Evolutionary conservation across 1,140 invertebrate species (phyloP).

Genomic region (Brachionus plicatilis): DNA sequence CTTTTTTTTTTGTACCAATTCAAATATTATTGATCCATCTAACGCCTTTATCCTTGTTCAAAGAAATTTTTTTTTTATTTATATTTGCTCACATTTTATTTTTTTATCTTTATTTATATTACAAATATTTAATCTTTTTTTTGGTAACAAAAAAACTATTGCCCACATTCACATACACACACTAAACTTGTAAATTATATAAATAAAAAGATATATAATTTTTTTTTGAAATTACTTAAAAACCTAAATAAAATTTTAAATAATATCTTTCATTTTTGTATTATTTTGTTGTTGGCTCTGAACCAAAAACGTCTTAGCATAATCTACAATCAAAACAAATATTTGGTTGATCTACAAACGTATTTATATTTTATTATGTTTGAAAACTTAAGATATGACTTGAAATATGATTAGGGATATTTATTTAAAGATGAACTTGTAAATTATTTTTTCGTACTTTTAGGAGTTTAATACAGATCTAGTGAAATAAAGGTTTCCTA

Average conservation of each 20-base stretch:
- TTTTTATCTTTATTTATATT: conserved; percentile 4
- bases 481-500: background rate
- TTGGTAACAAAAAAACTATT: background rate
- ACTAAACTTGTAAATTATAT: background rate
- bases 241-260: background rate
- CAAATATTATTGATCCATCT: background rate
- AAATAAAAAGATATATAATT: background rate
- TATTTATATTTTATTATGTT: background rate
- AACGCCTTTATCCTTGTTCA: background rate
- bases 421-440: background rate
- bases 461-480: background rate
- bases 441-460: background rate
- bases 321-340: background rate
- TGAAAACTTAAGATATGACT: background rate
- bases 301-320: background rate
- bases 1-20: background rate
- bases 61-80: background rate
- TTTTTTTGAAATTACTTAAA: background rate
- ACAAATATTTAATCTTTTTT: background rate
- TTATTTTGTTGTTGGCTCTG: background rate
- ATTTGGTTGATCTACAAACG: background rate
- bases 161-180: background rate
- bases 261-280: background rate
- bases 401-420: background rate
- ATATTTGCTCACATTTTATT: conserved; percentile 1